Evolutionary conservation across 1,140 invertebrate species (phyloP).

Genomic region (Drosophila triauraria): DNA sequence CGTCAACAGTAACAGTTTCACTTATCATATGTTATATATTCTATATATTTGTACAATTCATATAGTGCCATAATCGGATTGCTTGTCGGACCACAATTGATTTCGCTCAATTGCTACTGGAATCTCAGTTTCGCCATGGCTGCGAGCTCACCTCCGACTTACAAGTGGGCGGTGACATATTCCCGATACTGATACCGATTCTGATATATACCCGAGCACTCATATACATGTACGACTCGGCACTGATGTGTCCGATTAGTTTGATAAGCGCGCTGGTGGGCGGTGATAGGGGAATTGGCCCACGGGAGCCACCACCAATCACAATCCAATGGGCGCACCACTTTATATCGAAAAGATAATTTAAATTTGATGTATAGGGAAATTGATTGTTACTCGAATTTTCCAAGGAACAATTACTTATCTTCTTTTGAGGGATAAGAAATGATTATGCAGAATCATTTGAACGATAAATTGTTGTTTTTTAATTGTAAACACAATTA

Average conservation of each 20-base stretch:
- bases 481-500: conserved; percentile 2
- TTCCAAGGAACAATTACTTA: neutral
- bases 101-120: conserved; percentile 47
- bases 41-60: neutral
- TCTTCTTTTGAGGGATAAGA: neutral
- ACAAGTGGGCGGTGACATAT: conserved; percentile 67
- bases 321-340: conserved; percentile 35
- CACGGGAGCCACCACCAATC: conserved; percentile 31
- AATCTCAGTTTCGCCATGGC: conserved; percentile 44
- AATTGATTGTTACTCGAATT: conserved; percentile 15
- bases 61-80: conserved; percentile 36
- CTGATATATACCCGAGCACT: conserved; percentile 27
- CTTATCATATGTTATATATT: conserved; percentile 23
- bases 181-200: conserved; percentile 22
- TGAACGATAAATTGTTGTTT: neutral
- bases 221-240: conserved; percentile 24
- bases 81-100: conserved; percentile 41
- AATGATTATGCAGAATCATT: conserved; percentile 2
- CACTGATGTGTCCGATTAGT: conserved; percentile 22
- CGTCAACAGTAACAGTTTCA: conserved; percentile 19
- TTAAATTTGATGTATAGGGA: conserved; percentile 5
- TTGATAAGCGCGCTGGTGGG: conserved; percentile 43
- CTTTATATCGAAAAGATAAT: conserved; percentile 23
- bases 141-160: conserved; percentile 29
- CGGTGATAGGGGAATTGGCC: conserved; percentile 30